A percentile compares a stretch with the other conserved stretches of the same genome.
These are phyloP conservation scores for Patella depressa DNA, from an alignment of 2,888 invertebrate species.

Conservation along the genomic window DNA sequence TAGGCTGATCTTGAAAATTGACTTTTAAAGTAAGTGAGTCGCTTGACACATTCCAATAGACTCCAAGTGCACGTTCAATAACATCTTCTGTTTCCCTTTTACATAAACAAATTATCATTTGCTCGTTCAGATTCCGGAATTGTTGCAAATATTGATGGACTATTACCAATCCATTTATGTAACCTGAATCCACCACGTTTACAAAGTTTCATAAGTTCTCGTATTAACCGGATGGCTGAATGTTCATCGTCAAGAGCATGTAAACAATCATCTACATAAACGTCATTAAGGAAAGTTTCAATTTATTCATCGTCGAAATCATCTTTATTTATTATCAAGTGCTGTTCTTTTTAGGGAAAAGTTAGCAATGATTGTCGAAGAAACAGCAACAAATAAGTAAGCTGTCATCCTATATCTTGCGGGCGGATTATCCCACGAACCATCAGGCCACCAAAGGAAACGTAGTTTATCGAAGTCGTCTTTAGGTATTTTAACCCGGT, in stretches of 20 bases:
- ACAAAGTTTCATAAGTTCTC: slow-evolving; percentile 22
- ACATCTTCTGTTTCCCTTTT: slow-evolving; percentile 17
- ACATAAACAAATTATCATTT: background rate
- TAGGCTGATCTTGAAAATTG: background rate
- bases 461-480: slow-evolving; percentile 31
- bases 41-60: slow-evolving; percentile 19
- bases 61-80: slow-evolving; percentile 24
- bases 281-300: slow-evolving; percentile 15
- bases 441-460: slow-evolving; percentile 38
- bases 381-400: slow-evolving; percentile 14
- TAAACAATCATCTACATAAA: slow-evolving; percentile 35
- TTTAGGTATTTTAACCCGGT: slow-evolving; percentile 30
- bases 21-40: slow-evolving; percentile 16
- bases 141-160: slow-evolving; percentile 10
- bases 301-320: slow-evolving; percentile 8
- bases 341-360: slow-evolving; percentile 3
- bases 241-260: slow-evolving; percentile 21
- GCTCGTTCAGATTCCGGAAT: slow-evolving; percentile 23
- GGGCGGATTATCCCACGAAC: background rate
- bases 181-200: slow-evolving; percentile 20
- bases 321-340: background rate
- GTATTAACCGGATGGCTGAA: slow-evolving; percentile 8
- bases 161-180: slow-evolving; percentile 27
- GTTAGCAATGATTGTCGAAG: slow-evolving; percentile 7
- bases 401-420: slow-evolving; percentile 5